Base-by-base conservation (phyloP, 64 coral and sea anemone species). In the Orbicella faveolata region DNA sequence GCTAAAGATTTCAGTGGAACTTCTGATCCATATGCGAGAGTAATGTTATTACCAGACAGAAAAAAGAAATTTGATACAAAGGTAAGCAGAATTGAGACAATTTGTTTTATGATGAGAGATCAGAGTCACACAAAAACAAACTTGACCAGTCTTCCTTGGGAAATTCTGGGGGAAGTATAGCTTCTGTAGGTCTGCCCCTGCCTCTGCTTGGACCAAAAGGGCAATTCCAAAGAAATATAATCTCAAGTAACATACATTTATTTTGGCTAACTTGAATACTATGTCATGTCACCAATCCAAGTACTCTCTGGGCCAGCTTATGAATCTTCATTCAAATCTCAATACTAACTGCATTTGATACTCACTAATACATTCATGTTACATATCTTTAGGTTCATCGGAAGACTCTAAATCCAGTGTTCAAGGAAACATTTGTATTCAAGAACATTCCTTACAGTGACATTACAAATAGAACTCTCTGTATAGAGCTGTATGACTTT, bases 61-160 rank as follows among this genome's bases (percentile, higher is more conserved):
- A 95, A 93, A 81, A 99, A 99, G 68, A 99, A 96, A 78, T 93
- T 93, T 89, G 97, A 99, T 75, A 99, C 97, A 16, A 99, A 96
- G 97, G 96, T 98, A 83, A 59, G 55, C 55, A 72, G 18, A 34
- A 34, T 34, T 33, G 13, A 63, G 0, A 36, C 9, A 8, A 15
- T 20, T 36, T 62, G 34, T 34, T 6, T 36, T 39, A 65, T 64
- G 34, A 53, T 26, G 61, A 53, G 23, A 21, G 21, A 20, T 70
- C 67, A 10, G 44, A 48, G 5, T 48, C 0, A 0, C 44, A 48
- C 44, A 48, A 48, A 48, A 48, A 6, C 44, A 48, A 48, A 48
- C 44, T 48, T 48, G 44, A 48, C 44, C 44, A 48, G 44, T 5
- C 44, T 48, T 48, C 44, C 44, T 48, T 48, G 44, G 4, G 44